Conservation (phyloP, 2,113 vertebrate species). For the Percopsis transmontana region DNA sequence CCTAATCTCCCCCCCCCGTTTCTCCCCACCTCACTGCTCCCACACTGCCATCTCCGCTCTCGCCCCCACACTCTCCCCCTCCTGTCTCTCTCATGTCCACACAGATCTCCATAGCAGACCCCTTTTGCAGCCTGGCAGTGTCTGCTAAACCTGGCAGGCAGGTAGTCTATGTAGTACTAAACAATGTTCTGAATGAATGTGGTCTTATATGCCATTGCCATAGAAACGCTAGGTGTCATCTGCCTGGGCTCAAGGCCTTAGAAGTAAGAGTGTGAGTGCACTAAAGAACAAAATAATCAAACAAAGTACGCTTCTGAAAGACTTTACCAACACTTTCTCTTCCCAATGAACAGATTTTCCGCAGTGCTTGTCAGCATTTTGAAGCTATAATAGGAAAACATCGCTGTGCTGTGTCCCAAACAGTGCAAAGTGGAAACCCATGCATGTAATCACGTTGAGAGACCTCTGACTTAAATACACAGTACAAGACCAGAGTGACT, state of each 20-base stretch:
- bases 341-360: no score
- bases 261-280: constrained; percentile 10
- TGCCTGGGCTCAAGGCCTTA: constrained; percentile 9
- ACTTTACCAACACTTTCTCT: no score
- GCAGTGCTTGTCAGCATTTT: no score
- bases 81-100: neutral
- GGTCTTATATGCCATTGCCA: constrained; percentile 55
- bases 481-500: no score
- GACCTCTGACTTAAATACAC: no score
- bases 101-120: constrained; percentile 3
- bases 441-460: no score
- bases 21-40: neutral
- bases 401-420: no score
- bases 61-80: neutral
- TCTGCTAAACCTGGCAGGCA: constrained; percentile 29
- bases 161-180: constrained; percentile 31
- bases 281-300: neutral
- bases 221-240: constrained; percentile 57
- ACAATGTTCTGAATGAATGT: constrained; percentile 51
- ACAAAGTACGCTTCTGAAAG: neutral
- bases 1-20: neutral
- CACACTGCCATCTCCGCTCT: neutral
- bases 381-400: no score
- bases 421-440: no score
- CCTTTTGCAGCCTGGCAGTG: neutral